These are phyloP conservation scores for Phoxinus phoxinus DNA, from an alignment of 2,113 vertebrate species.

Conservation along the genomic window DNA sequence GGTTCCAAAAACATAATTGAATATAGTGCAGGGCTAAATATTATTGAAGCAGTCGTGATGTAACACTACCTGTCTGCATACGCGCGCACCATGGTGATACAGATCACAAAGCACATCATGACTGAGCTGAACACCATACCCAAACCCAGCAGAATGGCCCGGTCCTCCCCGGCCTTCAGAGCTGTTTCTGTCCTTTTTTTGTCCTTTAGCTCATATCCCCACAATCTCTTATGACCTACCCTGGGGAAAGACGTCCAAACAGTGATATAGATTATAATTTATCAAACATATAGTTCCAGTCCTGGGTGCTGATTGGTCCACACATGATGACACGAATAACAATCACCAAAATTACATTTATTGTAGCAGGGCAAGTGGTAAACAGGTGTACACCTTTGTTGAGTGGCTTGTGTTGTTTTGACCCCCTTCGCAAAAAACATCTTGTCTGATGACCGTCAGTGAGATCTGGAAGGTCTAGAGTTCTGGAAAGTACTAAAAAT, in stretches of 20 bases:
- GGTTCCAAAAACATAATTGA: not conserved
- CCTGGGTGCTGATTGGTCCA: not conserved
- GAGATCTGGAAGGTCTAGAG: slow-evolving; percentile 77
- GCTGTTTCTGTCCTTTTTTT: slow-evolving; percentile 95
- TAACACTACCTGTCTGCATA: slow-evolving; percentile 89
- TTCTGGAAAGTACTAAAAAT: not conserved
- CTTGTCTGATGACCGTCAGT: slow-evolving; percentile 76
- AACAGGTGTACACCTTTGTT: slow-evolving; percentile 81
- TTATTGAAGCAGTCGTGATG: not conserved
- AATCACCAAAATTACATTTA: not conserved
- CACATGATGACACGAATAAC: not conserved
- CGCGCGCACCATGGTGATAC: slow-evolving; percentile 88
- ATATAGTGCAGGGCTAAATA: not conserved
- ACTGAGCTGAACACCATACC: slow-evolving; percentile 93
- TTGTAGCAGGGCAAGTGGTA: not conserved
- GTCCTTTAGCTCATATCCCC: slow-evolving; percentile 88
- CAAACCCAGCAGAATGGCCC: slow-evolving; percentile 90
- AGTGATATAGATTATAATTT: not conserved
- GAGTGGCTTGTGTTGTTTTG: slow-evolving; percentile 78
- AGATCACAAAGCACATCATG: slow-evolving; percentile 96
- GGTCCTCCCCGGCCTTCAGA: slow-evolving; percentile 90
- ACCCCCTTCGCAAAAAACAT: slow-evolving; percentile 94
- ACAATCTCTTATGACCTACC: slow-evolving; percentile 94
- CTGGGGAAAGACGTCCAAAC: slow-evolving; percentile 62
- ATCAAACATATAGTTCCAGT: not conserved